Base-by-base conservation (phyloP, 2,888 invertebrate species). In the Syrista parreyssii region DNA sequence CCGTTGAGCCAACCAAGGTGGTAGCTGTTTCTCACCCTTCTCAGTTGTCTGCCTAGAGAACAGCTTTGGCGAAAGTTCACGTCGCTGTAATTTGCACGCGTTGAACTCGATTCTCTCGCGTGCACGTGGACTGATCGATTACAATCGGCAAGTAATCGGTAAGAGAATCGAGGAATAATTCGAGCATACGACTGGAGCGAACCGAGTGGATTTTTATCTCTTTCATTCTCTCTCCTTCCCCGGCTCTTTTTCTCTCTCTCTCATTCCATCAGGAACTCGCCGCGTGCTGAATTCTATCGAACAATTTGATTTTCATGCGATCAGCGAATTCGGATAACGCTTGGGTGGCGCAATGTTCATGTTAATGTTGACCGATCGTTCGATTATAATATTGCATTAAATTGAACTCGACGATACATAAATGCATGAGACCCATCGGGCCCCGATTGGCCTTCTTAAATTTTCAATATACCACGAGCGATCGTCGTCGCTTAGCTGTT, bases 131-230 rank as follows among this genome's bases (percentile, higher is more conserved):
- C 55, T 55, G 23, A 23, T 55, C 55, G 23, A 55, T 55, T 55
- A 23, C 9, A 9, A 55, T 55, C 23, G 55, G 23, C 9, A 55
- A 55, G 23, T 23, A 9, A 23, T 55, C 23, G 55, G 55, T 55
- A 55, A 55, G 23, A 23, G 2, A 23, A 55, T 9, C 55, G 9
- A 55, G 23, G 55, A 55, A 23, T 55, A 55, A 55, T 23, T 55
- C 55, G 2, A 23, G 23, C 9, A 55, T 6, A 82, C 76, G 81
- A 81, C 79, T 83, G 82, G 82, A 81, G 80, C 79, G 75, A 77
- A 79, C 69, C 73, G 75, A 79, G 75, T 76, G 74, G 74, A 71
- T 75, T 73, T 68, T 76, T 33, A 35, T 76, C 69, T 74, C 33
- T 55, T 33, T 73, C 30, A 71, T 34, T 68, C 35, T 68, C 34